These are phyloP conservation scores for Agrochola macilenta DNA, from an alignment of 2,888 invertebrate species.

Conservation along the genomic window DNA sequence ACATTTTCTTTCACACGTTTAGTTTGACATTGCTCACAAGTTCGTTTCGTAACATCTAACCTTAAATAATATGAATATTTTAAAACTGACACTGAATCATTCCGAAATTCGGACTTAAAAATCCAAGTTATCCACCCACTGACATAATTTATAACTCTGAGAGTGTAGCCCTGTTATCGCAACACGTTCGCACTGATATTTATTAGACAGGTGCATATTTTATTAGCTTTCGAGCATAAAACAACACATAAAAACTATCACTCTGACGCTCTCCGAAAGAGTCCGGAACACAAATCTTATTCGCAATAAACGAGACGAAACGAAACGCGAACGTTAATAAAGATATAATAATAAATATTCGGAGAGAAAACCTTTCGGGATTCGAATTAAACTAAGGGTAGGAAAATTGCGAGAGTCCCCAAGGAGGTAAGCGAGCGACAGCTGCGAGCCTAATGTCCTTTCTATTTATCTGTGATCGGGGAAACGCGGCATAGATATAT, in stretches of 20 bases:
- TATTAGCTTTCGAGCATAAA: slow-evolving; percentile 81
- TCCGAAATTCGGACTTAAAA: slow-evolving; percentile 55
- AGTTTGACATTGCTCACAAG: slow-evolving; percentile 26
- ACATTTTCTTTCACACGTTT: slow-evolving; percentile 8
- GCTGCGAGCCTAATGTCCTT: slow-evolving; percentile 88
- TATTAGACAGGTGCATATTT: slow-evolving; percentile 82
- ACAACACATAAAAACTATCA: slow-evolving; percentile 82
- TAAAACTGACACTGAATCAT: slow-evolving; percentile 37
- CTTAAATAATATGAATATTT: slow-evolving; percentile 37
- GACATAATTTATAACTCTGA: slow-evolving; percentile 75
- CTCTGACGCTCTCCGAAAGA: slow-evolving; percentile 70
- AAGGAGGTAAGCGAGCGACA: slow-evolving; percentile 85
- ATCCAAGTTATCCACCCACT: slow-evolving; percentile 73
- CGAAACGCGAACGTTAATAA: slow-evolving; percentile 86
- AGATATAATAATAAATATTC: slow-evolving; percentile 90
- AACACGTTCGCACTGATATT: slow-evolving; percentile 77
- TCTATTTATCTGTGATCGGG: slow-evolving; percentile 88
- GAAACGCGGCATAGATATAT: slow-evolving; percentile 77
- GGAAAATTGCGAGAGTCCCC: slow-evolving; percentile 88
- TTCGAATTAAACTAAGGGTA: slow-evolving; percentile 89
- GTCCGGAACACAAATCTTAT: slow-evolving; percentile 81
- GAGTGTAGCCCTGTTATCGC: slow-evolving; percentile 76
- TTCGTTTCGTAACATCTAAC: slow-evolving; percentile 34
- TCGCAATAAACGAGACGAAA: slow-evolving; percentile 83
- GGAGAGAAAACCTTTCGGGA: slow-evolving; percentile 87